These are phyloP conservation scores for Hipparchia sbordonii DNA, from an alignment of 2,888 invertebrate species.

Conservation along the genomic window DNA sequence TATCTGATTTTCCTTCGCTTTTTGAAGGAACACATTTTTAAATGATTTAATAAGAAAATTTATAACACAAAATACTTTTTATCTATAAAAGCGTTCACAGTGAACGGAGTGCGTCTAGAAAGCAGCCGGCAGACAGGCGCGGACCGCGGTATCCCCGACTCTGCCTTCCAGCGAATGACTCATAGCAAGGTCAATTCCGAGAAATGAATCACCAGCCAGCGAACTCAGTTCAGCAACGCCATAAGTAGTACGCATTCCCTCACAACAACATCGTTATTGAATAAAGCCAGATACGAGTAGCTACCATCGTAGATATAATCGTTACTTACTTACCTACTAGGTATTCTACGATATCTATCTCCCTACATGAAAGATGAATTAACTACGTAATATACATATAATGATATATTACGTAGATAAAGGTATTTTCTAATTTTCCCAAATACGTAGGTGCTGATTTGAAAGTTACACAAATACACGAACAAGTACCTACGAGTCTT, in stretches of 20 bases:
- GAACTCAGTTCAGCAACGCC: conserved; percentile 77
- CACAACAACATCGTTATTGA: conserved; percentile 47
- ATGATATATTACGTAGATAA: too few species aligned
- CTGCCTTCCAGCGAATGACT: conserved; percentile 83
- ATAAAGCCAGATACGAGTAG: background rate
- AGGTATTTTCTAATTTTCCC: too few species aligned
- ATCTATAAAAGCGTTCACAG: conserved; percentile 55
- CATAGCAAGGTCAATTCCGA: conserved; percentile 84
- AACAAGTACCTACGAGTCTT: too few species aligned
- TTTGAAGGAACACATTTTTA: conserved; percentile 61
- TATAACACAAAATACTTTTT: conserved; percentile 54
- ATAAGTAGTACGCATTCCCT: conserved; percentile 75
- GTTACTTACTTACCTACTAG: background rate
- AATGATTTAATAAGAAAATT: conserved; percentile 47
- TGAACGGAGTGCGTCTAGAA: conserved; percentile 73
- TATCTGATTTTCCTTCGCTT: conserved; percentile 56
- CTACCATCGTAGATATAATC: background rate
- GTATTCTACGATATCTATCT: too few species aligned
- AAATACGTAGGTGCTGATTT: too few species aligned
- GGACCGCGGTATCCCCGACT: conserved; percentile 84
- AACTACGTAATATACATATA: too few species aligned
- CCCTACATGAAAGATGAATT: too few species aligned
- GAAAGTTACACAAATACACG: too few species aligned
- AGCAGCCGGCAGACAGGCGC: conserved; percentile 82
- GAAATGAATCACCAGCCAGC: conserved; percentile 82